Evolutionary conservation across 2,797 vertebrate species (phyloP).

Genomic region (Sebastes melanostomus): DNA sequence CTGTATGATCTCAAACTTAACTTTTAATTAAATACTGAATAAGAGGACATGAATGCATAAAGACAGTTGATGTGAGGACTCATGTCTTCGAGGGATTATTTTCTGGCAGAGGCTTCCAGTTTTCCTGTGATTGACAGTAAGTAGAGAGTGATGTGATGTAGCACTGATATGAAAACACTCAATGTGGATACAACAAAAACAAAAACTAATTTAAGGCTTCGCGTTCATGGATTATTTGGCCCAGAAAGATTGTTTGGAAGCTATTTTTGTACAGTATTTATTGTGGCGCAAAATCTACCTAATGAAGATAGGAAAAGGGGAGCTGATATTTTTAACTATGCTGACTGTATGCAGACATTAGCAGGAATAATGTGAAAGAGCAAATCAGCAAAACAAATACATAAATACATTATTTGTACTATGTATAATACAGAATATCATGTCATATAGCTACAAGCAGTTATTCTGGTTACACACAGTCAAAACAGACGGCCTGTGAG

Average conservation of each 20-base stretch:
- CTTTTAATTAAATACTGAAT: background rate
- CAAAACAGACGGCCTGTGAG: constrained; percentile 12
- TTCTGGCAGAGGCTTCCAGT: background rate
- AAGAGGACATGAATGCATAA: background rate
- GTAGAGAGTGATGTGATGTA: background rate
- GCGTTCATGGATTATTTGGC: background rate
- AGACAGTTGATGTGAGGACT: background rate
- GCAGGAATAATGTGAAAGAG: background rate
- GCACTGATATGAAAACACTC: background rate
- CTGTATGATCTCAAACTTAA: background rate
- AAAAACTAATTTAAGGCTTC: background rate
- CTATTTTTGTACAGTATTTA: background rate
- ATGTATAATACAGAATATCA: background rate
- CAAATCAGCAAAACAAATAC: background rate
- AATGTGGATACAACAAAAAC: background rate
- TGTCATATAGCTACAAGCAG: background rate
- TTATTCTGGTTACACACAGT: constrained; percentile 1
- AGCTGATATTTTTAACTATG: background rate
- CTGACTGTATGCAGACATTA: background rate
- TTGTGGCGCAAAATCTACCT: background rate
- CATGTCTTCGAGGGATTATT: background rate
- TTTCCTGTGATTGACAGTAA: constrained; percentile 7
- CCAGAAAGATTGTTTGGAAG: background rate
- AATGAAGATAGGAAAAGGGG: background rate
- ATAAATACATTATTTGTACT: background rate